Base-by-base conservation (phyloP, 2,888 invertebrate genomes). In the Alsophila aescularia region DNA sequence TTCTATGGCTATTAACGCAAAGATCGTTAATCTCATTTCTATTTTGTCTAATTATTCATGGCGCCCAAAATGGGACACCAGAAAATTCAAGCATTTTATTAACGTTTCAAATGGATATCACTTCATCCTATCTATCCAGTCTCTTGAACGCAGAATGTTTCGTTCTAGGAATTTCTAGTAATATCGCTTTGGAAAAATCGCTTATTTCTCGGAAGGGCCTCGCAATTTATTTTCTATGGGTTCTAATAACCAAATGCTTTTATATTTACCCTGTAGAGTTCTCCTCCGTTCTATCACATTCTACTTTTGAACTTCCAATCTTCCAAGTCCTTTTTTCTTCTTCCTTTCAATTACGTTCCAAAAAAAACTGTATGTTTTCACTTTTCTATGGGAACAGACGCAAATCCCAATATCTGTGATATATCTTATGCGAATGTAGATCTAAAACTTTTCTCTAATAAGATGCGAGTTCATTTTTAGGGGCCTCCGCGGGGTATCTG, bases 401-500 rank as follows among this genome's bases (percentile, higher is more conserved):
- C n/a, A 34, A n/a, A n/a, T n/a, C n/a, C n/a, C n/a, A n/a, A n/a
- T n/a, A n/a, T n/a, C n/a, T n/a, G n/a, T n/a, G n/a, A n/a, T n/a
- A 52, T 37, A 43, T 32, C 12, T n/a, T 36, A 36, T 31, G 35
- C 27, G 34, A 44, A 52, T 35, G 15, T 42, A 2, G 32, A 29
- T 34, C 49, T 29, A 27, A 58, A 58, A 44, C 50, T 52, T 43
- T 53, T 42, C 52, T 66, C 54, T 61, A 60, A 60, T 57, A 58
- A 53, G 56, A 58, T 45, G 58, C 50, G 52, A 56, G 53, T 31
- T 52, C 50, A 45, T 56, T 41, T 48, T n/a, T 36, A 52, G 66
- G 56, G 63, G 66, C 66, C 63, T 14, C 50, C 39, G 54, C 50
- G 56, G 60, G 63, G 43, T 59, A 52, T 59, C 52, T 58, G 54